These are phyloP conservation scores for Tetrao urogallus DNA, from an alignment of 2,113 vertebrate genomes.

Conservation along the genomic window DNA sequence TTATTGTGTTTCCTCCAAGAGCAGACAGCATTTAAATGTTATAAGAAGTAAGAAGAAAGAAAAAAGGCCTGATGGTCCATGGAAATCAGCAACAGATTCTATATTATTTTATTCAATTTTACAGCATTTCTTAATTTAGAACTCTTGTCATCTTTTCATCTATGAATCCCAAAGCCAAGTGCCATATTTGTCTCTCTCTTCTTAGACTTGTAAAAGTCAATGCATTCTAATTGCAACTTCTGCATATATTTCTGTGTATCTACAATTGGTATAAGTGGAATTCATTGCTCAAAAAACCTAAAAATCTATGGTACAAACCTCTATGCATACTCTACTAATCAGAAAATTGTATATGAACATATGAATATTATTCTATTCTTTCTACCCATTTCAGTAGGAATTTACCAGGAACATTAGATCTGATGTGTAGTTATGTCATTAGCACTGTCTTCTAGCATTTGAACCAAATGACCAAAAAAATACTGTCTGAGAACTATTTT, in stretches of 20 bases:
- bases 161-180: not conserved
- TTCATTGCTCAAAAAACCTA: not conserved
- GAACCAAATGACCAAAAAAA: not conserved
- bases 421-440: not conserved
- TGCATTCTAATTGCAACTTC: not conserved
- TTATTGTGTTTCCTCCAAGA: not conserved
- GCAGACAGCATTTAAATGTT: not conserved
- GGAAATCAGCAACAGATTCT: not conserved
- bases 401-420: not conserved
- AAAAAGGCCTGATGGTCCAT: not conserved
- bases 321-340: not conserved
- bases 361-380: not conserved
- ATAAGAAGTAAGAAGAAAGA: not conserved
- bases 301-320: not conserved
- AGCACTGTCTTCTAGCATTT: not conserved
- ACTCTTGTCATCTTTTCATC: not conserved
- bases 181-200: not conserved
- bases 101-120: not conserved
- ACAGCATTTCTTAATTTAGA: not conserved
- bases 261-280: not conserved
- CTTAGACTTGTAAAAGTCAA: not conserved
- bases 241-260: not conserved
- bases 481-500: not conserved
- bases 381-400: not conserved
- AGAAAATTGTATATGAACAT: not conserved